phyloP scores from a whole-genome alignment of 2,113 vertebrate species.

The Globicephala melas region DNA sequence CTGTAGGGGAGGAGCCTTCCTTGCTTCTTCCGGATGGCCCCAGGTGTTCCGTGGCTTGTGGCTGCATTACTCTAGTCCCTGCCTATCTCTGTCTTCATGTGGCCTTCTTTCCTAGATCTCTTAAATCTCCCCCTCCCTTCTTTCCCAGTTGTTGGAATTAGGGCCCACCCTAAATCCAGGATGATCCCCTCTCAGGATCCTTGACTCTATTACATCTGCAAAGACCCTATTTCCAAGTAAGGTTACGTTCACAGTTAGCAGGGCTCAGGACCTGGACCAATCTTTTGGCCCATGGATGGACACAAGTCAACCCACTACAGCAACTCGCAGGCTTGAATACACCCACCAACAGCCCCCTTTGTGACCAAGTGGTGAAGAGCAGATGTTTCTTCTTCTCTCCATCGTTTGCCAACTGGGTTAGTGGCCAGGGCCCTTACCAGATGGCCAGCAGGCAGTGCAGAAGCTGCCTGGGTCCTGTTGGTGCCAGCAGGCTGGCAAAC shows the following conservation, averaged over 20 bases:
- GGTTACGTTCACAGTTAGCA: neutral
- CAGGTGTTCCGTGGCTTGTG: fast-evolving
- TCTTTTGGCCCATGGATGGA: neutral
- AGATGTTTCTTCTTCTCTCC: neutral
- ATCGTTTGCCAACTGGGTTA: neutral
- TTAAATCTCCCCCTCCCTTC: no score
- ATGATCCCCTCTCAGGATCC: neutral
- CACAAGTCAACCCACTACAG: fast-evolving
- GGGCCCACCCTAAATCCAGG: neutral
- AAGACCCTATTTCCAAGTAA: neutral
- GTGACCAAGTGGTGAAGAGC: fast-evolving
- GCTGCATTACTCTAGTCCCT: neutral
- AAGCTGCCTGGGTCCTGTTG: neutral
- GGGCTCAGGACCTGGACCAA: fast-evolving
- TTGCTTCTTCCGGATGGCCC: neutral
- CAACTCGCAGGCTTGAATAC: neutral
- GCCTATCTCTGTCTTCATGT: fast-evolving
- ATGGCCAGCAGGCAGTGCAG: neutral
- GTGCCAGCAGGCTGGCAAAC: neutral
- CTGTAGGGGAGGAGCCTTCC: neutral
- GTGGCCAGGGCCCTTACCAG: neutral
- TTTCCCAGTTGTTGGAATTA: neutral
- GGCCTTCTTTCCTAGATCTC: neutral
- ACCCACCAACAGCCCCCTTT: neutral
- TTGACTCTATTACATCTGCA: neutral